phyloP scores from a whole-genome alignment of 2,113 vertebrate species.

The Ochotona curzoniae region DNA sequence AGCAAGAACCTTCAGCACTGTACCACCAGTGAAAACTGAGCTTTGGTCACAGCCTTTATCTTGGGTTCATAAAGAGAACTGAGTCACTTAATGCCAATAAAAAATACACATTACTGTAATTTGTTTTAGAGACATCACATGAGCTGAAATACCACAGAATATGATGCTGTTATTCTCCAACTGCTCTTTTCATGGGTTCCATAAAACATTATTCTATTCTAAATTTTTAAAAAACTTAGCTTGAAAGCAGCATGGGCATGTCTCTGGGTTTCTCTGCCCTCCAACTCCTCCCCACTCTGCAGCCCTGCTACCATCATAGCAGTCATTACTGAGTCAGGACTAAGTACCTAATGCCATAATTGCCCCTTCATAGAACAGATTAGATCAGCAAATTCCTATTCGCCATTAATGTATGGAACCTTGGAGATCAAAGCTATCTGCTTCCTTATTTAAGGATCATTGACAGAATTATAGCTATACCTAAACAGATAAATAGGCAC shows the following conservation, averaged over 20 bases:
- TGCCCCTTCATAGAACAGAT: neutral
- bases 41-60: neutral
- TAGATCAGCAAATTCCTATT: neutral
- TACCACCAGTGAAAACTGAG: neutral
- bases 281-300: neutral
- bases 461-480: neutral
- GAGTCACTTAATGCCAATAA: neutral
- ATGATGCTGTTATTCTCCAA: neutral
- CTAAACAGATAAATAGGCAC: neutral
- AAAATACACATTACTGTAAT: neutral
- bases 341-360: neutral
- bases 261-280: neutral
- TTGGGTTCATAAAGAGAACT: neutral
- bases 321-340: neutral
- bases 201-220: neutral
- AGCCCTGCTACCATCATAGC: neutral
- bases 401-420: neutral
- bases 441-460: neutral
- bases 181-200: neutral
- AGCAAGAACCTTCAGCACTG: neutral
- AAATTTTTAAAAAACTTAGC: neutral
- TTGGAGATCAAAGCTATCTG: neutral
- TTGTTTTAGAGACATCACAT: conserved; percentile 19
- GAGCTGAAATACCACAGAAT: neutral
- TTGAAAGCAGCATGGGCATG: neutral